These are phyloP conservation scores for Tipula helvola DNA, from an alignment of 2,888 invertebrate genomes.

Conservation along the genomic window DNA sequence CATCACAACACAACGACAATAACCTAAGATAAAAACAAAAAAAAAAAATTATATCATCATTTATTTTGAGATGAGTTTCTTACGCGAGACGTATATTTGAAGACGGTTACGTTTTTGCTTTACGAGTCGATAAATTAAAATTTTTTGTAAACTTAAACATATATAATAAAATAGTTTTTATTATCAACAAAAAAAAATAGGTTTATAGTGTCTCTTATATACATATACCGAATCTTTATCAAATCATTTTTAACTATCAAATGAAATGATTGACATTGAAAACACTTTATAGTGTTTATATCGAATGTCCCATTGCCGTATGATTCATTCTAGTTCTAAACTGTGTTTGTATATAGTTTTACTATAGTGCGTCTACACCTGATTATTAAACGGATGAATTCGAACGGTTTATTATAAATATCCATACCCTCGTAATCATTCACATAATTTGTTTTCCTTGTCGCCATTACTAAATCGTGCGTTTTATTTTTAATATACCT, in stretches of 20 bases:
- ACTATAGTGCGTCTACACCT: background rate
- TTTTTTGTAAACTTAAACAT: background rate
- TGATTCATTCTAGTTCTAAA: background rate
- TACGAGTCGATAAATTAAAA: background rate
- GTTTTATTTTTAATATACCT: background rate
- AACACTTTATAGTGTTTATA: background rate
- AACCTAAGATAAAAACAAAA: slow-evolving; percentile 4
- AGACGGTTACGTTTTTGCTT: background rate
- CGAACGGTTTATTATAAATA: background rate
- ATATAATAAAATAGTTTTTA: background rate
- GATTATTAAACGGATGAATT: background rate
- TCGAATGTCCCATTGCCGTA: background rate
- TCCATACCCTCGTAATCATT: background rate
- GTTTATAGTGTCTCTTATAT: background rate
- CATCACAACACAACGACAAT: background rate
- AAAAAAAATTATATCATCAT: background rate
- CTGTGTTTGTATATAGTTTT: background rate
- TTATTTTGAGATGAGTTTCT: background rate
- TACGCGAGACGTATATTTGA: background rate
- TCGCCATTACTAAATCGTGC: background rate
- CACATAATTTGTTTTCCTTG: background rate
- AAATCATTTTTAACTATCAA: background rate
- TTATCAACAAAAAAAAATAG: background rate
- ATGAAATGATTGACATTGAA: background rate
- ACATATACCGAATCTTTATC: background rate